Base-by-base conservation (phyloP, 2,113 vertebrate species). In the Scomber japonicus region DNA sequence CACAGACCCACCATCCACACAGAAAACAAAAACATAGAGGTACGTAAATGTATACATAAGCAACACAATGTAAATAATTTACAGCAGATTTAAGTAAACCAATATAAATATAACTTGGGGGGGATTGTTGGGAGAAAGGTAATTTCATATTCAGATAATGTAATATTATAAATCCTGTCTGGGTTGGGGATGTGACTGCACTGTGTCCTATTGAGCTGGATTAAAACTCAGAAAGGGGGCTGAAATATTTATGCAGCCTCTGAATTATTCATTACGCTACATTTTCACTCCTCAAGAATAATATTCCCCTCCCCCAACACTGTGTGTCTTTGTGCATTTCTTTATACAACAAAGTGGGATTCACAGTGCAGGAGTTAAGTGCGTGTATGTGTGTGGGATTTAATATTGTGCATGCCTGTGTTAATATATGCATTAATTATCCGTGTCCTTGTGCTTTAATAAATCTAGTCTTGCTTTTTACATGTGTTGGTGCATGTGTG, bases 201-300 rank as follows among this genome's bases (percentile, higher is more conserved):
- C 60, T 85, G 67, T 55, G 50, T 70, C 80, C 83, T 74, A 83
- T 80, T 84, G 80, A 87, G 79, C 83, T 70, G 87, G 85, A 92
- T 90, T 89, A 88, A 61, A 90, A 87, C 83, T 75, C 74, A 75
- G 82, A 87, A 76, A 83, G 61, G 44, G 31, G 49, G 74, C 81
- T 93, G 84, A 89, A 94, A 94, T 91, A 93, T 94, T 93, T 78
- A 94, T 94, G 84, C 78, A 75, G 71, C 66, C 17, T 72, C 77
- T 94, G 91, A 91, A 94, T 93, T 91, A 94, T 94, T 93, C 90
- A 94, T 93, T 78, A 91, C 84, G 81, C 78, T 80, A 77, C 82
- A 93, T 79, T 91, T 91, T 89, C 72, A 74, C 78, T 90, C 85
- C 88, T 82, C 80, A 82, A 79, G 82, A 91, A 87, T 80, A 84